Evolutionary conservation across 2,113 vertebrate genomes (phyloP), one percentile per base, ranked within the genome.

Genomic region (Austrofundulus limnaeus): DNA sequence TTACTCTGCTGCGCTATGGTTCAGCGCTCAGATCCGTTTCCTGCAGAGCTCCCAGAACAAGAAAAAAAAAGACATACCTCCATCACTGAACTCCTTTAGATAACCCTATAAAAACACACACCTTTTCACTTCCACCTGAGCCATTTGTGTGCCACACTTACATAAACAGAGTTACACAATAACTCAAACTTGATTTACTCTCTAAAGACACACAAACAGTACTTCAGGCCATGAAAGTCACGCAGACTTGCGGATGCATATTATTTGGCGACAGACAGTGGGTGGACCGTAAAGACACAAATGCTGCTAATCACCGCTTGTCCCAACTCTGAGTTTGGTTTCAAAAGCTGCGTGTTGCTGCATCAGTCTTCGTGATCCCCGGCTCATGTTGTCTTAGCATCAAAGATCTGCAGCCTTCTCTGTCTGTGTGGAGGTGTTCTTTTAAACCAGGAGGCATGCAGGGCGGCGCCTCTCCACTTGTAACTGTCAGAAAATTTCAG

Each of bases 11-110:
- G 77, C 31, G 51, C 70, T 49, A 23, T 20, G 79, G 81, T 81
- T 83, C 85, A 89, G 55, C n/a, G 79, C 75, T 82, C 75, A 69
- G 83, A 84, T 85, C 81, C 62, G 82, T 72, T 38, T 78, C 77
- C 79, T 2, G 62, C 75, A 43, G 71, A 75, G 76, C 14, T 0
- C 61, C 41, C 15, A 0, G 57, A 66, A 67, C 43, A 61, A 75
- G 11, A 37, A 19, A 19, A 52, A 15, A 5, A 73, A 78, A 74
- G 75, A 62, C 43, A 68, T 67, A 74, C 60, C 72, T 82, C 63
- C 69, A 64, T 28, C 9, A 12, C 39, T 47, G 38, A 31, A 56
- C 10, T 7, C 7, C 45, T 2, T 15, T 59, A 11, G 72, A 17
- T 31, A 2, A 0, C 57, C 5, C 38, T 17, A 38, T 24, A 28